Evolutionary conservation across 2,888 invertebrate genomes (phyloP).

Genomic region (Choristoneura rosaceana): DNA sequence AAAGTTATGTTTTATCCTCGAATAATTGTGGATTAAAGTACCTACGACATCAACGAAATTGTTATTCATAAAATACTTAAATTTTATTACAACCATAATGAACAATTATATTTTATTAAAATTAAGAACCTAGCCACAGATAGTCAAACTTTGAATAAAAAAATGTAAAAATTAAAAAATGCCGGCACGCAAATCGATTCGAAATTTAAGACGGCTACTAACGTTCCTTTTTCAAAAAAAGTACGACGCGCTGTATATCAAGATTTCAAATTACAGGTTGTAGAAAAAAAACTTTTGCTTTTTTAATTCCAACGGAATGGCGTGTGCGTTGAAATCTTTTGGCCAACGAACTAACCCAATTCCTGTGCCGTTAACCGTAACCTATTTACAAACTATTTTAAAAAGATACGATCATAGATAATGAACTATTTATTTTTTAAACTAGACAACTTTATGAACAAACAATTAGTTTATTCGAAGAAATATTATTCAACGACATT

Average conservation of each 20-base stretch:
- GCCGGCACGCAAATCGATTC: background rate
- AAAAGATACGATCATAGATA: slow-evolving; percentile 57
- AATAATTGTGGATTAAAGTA: no score
- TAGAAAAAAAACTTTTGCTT: slow-evolving; percentile 16
- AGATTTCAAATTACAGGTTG: background rate
- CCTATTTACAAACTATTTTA: slow-evolving; percentile 55
- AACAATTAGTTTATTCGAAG: slow-evolving; percentile 11
- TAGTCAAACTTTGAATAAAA: background rate
- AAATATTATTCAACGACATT: background rate
- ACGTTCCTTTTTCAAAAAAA: slow-evolving; percentile 7
- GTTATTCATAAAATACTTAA: no score
- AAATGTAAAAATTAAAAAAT: background rate
- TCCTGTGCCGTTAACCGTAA: slow-evolving; percentile 59
- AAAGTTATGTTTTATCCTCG: no score
- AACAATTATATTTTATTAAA: background rate
- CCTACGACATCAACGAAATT: no score
- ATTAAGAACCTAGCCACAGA: background rate
- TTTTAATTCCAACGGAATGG: slow-evolving; percentile 38
- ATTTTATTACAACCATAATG: no score
- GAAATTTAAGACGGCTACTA: background rate
- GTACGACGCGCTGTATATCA: background rate
- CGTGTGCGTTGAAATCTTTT: slow-evolving; percentile 64
- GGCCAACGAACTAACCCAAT: slow-evolving; percentile 54
- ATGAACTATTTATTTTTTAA: slow-evolving; percentile 40
- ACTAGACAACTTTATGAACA: slow-evolving; percentile 14